Conservation (phyloP, 2,113 vertebrate genomes). For the Calypte anna region DNA sequence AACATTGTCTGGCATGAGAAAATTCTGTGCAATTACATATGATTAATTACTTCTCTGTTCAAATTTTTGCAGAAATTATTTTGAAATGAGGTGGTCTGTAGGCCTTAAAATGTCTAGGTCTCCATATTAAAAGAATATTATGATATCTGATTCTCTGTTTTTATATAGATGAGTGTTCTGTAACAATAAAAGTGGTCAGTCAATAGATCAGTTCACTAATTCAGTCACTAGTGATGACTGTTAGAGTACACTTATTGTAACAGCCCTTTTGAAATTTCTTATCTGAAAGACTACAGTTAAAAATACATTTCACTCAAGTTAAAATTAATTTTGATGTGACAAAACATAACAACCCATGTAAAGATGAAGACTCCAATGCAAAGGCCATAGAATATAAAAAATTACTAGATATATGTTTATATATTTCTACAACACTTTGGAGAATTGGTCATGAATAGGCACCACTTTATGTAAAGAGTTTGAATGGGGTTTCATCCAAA, state of each 20-base stretch:
- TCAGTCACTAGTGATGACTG: not conserved
- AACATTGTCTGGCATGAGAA: constrained; percentile 1
- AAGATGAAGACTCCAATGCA: not conserved
- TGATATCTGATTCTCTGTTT: not conserved
- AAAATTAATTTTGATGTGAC: not conserved
- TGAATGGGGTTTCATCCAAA: not conserved
- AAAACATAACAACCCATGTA: not conserved
- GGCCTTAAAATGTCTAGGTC: not conserved
- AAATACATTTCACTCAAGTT: not conserved
- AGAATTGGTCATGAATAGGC: not conserved
- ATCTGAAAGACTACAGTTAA: not conserved
- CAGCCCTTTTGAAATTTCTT: not conserved
- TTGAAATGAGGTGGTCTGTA: not conserved
- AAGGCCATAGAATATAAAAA: not conserved
- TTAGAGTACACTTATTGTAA: not conserved
- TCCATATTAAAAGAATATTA: not conserved
- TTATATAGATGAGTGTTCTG: not conserved
- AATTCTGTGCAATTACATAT: not conserved
- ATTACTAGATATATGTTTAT: not conserved
- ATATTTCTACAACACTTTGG: not conserved
- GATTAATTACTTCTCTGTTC: not conserved
- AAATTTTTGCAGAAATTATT: constrained; percentile 1
- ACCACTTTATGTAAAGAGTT: not conserved
- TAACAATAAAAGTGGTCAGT: not conserved
- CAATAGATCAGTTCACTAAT: not conserved